phyloP scores from a whole-genome alignment of 2,888 invertebrate genomes.

The Volucella inanis region DNA sequence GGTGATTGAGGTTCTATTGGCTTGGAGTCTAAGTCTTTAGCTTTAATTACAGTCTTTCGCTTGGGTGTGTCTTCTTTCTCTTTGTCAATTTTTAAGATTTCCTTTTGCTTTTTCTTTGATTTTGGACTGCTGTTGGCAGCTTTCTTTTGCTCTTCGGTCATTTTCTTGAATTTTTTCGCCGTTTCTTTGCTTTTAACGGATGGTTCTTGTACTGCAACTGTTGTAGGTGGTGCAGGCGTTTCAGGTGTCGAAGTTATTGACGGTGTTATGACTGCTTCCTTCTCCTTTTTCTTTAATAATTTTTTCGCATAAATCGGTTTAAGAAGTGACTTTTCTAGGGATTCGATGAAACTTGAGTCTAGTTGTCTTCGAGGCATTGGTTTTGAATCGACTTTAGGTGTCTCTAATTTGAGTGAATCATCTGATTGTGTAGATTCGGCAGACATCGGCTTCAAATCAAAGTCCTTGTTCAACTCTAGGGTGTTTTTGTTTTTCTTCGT shows the following conservation, averaged over 20 bases:
- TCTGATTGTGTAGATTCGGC: slow-evolving; percentile 50
- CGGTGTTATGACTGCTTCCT: slow-evolving; percentile 8
- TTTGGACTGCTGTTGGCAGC: slow-evolving; percentile 28
- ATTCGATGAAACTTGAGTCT: slow-evolving; percentile 62
- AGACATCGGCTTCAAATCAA: slow-evolving; percentile 7
- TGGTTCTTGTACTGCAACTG: too few species aligned
- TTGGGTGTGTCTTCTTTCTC: slow-evolving; percentile 33
- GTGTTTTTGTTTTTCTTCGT: not conserved
- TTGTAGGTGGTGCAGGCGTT: too few species aligned
- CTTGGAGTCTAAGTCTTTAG: slow-evolving; percentile 16
- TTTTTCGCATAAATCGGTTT: slow-evolving; percentile 29
- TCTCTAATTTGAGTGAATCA: slow-evolving; percentile 21
- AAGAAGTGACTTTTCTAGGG: slow-evolving; percentile 52
- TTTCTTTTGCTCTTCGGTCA: slow-evolving; percentile 31
- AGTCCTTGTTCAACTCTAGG: not conserved
- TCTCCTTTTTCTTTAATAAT: slow-evolving; percentile 53
- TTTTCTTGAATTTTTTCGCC: slow-evolving; percentile 30
- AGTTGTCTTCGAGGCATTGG: slow-evolving; percentile 38
- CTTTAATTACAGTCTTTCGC: slow-evolving; percentile 34
- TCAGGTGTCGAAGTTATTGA: too few species aligned
- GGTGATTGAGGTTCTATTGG: not conserved
- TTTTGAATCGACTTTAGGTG: slow-evolving; percentile 23
- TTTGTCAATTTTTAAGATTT: slow-evolving; percentile 22
- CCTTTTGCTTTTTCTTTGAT: slow-evolving; percentile 49
- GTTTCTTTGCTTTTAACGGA: slow-evolving; percentile 43